These are phyloP conservation scores for Cettia cetti DNA, from an alignment of 2,113 vertebrate species.

Conservation along the genomic window DNA sequence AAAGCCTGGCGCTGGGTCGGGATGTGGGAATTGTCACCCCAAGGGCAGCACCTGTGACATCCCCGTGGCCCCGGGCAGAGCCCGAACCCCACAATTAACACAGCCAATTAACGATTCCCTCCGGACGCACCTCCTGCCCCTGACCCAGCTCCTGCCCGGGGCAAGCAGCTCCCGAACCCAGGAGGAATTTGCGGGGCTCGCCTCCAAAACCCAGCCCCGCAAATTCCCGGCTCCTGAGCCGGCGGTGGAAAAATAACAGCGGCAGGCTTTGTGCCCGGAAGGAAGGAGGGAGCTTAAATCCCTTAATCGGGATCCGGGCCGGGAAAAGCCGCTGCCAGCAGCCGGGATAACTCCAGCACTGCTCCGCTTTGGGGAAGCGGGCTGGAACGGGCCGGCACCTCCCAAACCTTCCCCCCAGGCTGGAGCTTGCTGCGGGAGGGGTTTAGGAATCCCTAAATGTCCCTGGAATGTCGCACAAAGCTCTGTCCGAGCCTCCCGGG, in stretches of 20 bases:
- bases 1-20: fast-evolving
- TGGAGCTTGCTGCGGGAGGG: neutral
- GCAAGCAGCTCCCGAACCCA: fast-evolving
- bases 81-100: fast-evolving
- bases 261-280: neutral
- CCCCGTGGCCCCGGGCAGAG: fast-evolving
- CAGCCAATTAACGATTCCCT: neutral
- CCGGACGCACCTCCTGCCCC: neutral
- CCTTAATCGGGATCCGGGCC: slow-evolving; percentile 14
- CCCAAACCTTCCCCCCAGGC: neutral
- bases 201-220: neutral
- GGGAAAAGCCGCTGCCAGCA: neutral
- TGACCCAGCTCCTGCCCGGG: fast-evolving
- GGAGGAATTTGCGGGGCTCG: fast-evolving
- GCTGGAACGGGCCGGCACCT: too few species aligned
- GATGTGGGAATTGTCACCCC: neutral
- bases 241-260: neutral
- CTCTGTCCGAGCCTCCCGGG: neutral
- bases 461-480: neutral
- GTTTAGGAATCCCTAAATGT: neutral
- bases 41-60: neutral
- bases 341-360: neutral
- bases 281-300: neutral
- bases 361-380: fast-evolving
- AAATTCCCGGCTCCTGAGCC: neutral